Conservation (phyloP, 2,797 vertebrate genomes). For the Mionectes olivaceus region DNA sequence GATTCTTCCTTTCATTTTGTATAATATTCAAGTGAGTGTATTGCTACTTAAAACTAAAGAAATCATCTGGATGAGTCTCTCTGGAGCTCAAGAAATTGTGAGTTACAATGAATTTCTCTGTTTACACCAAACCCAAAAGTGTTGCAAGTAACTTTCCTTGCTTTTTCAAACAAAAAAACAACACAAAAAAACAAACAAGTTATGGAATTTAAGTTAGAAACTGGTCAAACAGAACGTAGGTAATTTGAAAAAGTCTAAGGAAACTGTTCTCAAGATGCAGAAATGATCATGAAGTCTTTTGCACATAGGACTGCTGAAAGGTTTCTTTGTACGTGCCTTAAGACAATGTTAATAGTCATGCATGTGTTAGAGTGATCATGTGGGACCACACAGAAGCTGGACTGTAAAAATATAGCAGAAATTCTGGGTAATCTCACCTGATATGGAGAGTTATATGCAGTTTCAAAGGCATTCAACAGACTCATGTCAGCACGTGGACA, state of each 20-base stretch:
- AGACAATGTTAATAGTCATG: not conserved
- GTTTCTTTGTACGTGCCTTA: not conserved
- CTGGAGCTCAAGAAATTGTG: not conserved
- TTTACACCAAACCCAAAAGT: not conserved
- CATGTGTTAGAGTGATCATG: not conserved
- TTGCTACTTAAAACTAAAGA: not conserved
- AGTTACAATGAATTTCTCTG: not conserved
- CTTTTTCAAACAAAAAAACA: too few species aligned
- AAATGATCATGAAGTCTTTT: not conserved
- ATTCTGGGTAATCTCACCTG: not conserved
- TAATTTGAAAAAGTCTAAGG: not conserved
- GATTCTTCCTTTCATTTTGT: not conserved
- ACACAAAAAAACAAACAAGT: too few species aligned
- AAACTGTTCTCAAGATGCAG: not conserved
- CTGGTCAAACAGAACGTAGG: rapidly evolving
- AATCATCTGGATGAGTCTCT: not conserved
- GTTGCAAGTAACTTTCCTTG: too few species aligned
- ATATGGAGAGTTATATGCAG: not conserved
- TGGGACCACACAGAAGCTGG: not conserved
- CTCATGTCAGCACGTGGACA: not conserved
- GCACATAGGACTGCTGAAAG: not conserved
- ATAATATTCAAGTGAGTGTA: not conserved
- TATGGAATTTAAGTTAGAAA: not conserved
- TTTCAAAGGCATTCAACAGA: not conserved
- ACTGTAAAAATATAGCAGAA: not conserved